Base-by-base conservation (phyloP, 2,113 vertebrate species). In the Engystomops pustulosus region DNA sequence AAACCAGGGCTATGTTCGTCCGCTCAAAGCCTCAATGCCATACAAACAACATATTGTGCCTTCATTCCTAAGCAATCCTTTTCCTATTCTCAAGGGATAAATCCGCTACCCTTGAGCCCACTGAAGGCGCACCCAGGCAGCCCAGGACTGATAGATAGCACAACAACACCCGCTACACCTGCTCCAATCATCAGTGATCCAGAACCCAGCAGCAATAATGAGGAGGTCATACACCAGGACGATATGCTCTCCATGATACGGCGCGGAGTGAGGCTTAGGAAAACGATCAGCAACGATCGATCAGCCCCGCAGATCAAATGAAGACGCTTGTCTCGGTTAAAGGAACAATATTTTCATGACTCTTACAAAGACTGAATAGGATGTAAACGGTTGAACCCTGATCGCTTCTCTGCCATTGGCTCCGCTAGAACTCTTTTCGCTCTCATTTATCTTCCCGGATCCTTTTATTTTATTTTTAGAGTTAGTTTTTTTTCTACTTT, bases 1-100 rank as follows among this genome's bases (percentile, higher is more conserved):
- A 92, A 91, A 82, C 86, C 83, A 4, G 69, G 85, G 20, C 89
- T 93, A 45, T 93, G 89, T 87, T 87, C 87, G 20, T 95, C 94
- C 25, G 94, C 94, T 0, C 94, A 93, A 83, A 95, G 94, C 80
- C 92, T 94, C n/a, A 92, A 90, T 17, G 88, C 92, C 49, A 47
- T 91, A 47, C 86, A 92, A 3, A 90, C 89, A 0, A 91, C 93
- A 0, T 94, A 94, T 89, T 95, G 93, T 88, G 88, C 93, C 78
- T 89, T 94, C 76, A 87, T 94, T 20, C 94, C 94, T 0, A 93
- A 93, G 11, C 93, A 92, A 69, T 91, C 91, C 87, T 58, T 70
- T 67, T 44, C 65, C n/a, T 85, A 79, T 41, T 78, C 83, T 20
- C 62, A 79, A 68, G 69, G 83, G 30, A 69, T 70, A 34, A 55